Conservation (phyloP, 2,888 invertebrate species). For the Axea sp. region DNA sequence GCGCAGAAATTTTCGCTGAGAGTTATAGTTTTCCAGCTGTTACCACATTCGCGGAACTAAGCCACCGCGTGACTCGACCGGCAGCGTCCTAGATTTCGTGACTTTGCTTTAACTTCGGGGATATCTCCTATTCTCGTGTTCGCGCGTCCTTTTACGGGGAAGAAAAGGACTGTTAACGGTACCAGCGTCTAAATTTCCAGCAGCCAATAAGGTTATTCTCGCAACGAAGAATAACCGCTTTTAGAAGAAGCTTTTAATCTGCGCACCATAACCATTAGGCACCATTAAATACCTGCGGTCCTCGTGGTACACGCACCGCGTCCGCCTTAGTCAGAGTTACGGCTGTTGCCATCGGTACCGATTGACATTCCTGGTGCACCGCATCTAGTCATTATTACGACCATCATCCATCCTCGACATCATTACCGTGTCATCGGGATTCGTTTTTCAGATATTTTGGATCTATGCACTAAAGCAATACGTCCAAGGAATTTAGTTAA, state of each 20-base stretch:
- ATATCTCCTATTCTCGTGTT: slow-evolving; percentile 70
- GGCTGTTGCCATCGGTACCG: slow-evolving; percentile 41
- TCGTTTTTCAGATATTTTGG: slow-evolving; percentile 43
- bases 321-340: slow-evolving; percentile 66
- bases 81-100: too few species aligned
- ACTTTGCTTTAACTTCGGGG: too few species aligned
- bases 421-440: slow-evolving; percentile 36
- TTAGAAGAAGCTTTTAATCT: slow-evolving; percentile 66
- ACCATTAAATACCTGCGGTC: slow-evolving; percentile 70
- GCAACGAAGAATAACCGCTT: slow-evolving; percentile 66
- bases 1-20: too few species aligned
- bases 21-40: too few species aligned
- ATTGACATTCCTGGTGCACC: slow-evolving; percentile 57
- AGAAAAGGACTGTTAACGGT: slow-evolving; percentile 69
- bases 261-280: slow-evolving; percentile 68
- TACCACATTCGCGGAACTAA: too few species aligned
- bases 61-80: too few species aligned
- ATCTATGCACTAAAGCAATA: not conserved
- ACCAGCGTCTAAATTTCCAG: slow-evolving; percentile 71
- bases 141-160: slow-evolving; percentile 66
- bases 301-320: slow-evolving; percentile 66
- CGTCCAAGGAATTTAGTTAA: not conserved
- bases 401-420: slow-evolving; percentile 39
- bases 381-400: slow-evolving; percentile 53
- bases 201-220: slow-evolving; percentile 67